Evolutionary conservation across 2,888 invertebrate species (phyloP).

Genomic region (Pollenia amentaria): DNA sequence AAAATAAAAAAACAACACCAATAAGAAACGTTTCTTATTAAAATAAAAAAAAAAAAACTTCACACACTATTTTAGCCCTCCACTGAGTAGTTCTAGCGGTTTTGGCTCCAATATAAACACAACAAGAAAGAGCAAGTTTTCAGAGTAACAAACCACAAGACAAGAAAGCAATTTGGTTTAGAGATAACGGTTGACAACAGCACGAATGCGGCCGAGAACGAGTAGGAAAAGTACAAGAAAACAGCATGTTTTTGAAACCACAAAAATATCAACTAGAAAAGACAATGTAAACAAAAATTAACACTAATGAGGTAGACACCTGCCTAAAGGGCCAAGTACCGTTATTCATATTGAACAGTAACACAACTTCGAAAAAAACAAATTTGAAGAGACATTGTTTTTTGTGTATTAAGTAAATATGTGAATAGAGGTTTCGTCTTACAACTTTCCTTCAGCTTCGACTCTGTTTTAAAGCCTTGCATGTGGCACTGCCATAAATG

Average conservation of each 20-base stretch:
- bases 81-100: slow-evolving; percentile 3
- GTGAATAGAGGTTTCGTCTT: no score
- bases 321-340: neutral
- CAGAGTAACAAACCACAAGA: slow-evolving; percentile 67
- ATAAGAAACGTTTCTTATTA: slow-evolving; percentile 14
- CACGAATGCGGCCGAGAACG: slow-evolving; percentile 41
- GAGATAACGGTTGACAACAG: slow-evolving; percentile 69
- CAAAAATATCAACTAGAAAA: slow-evolving; percentile 15
- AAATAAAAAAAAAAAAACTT: neutral
- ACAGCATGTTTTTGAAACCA: slow-evolving; percentile 53
- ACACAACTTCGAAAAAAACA: no score
- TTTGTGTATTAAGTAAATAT: no score
- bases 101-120: slow-evolving; percentile 4
- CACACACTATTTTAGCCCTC: slow-evolving; percentile 3
- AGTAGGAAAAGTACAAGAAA: slow-evolving; percentile 34
- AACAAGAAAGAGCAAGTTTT: slow-evolving; percentile 63
- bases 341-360: no score
- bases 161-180: slow-evolving; percentile 71
- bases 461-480: no score
- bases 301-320: slow-evolving; percentile 2
- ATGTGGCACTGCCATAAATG: no score
- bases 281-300: neutral
- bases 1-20: slow-evolving; percentile 11
- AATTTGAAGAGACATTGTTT: no score
- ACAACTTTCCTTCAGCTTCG: no score